phyloP scores from a whole-genome alignment of 1,140 invertebrate species.

The Heliconius hewitsoni region DNA sequence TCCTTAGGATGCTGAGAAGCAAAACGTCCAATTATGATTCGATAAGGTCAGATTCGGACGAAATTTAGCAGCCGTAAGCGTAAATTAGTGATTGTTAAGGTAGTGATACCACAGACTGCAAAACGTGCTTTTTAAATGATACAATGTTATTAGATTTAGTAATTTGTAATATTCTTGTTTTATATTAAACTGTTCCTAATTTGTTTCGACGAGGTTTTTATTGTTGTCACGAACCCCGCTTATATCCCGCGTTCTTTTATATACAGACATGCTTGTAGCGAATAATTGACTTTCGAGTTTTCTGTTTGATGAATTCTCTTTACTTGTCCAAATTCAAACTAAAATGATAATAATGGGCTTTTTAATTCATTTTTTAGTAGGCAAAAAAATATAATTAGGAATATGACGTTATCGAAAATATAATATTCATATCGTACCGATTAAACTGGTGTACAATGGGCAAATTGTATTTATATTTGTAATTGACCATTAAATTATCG shows the following conservation, averaged over 20 bases:
- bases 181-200: slow-evolving; percentile 78
- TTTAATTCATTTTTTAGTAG: background rate
- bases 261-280: background rate
- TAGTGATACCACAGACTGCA: slow-evolving; percentile 70
- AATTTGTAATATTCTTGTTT: slow-evolving; percentile 62
- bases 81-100: slow-evolving; percentile 54
- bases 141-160: slow-evolving; percentile 60
- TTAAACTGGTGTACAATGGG: background rate
- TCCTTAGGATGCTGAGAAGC: slow-evolving; percentile 89
- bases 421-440: background rate
- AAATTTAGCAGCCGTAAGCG: slow-evolving; percentile 73
- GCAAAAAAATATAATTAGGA: background rate
- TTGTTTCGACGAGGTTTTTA: slow-evolving; percentile 58
- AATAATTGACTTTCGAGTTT: background rate
- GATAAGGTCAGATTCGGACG: slow-evolving; percentile 83
- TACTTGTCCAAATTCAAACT: background rate
- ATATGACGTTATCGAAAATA: background rate
- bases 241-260: slow-evolving; percentile 25
- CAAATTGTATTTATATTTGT: background rate
- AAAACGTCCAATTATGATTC: slow-evolving; percentile 91
- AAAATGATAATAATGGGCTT: too few relatives aligned
- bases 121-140: slow-evolving; percentile 67
- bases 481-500: background rate
- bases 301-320: background rate
- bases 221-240: slow-evolving; percentile 46